phyloP scores from a whole-genome alignment of 2,113 vertebrate genomes.

The Cariama cristata region DNA sequence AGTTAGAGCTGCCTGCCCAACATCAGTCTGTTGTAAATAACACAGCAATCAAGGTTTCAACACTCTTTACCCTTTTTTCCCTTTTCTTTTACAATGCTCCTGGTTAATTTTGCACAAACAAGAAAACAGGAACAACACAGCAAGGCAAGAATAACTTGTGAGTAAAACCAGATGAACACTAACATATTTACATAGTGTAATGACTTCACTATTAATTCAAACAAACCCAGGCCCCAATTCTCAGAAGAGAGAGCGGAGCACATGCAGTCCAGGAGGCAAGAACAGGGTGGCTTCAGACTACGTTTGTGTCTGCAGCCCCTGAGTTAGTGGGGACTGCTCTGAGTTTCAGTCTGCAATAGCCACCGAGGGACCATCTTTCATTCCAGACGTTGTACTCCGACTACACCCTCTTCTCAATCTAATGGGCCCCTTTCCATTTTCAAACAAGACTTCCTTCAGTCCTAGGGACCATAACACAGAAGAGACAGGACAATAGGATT shows the following conservation, averaged over 20 bases:
- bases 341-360: background rate
- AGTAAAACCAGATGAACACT: conserved; percentile 64
- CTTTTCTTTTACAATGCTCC: conserved; percentile 19
- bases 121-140: conserved; percentile 45
- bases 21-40: conserved; percentile 23
- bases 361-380: conserved; percentile 11
- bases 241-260: conserved; percentile 3
- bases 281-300: conserved; percentile 50
- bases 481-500: background rate
- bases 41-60: conserved; percentile 44
- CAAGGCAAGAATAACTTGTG: conserved; percentile 59
- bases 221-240: conserved; percentile 53
- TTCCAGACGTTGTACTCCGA: background rate
- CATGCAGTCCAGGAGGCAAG: conserved; percentile 48
- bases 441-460: background rate
- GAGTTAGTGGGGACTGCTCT: background rate
- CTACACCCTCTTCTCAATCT: background rate
- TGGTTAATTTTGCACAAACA: conserved; percentile 59
- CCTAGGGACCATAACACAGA: background rate
- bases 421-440: background rate
- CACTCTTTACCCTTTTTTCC: background rate
- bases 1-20: background rate
- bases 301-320: background rate
- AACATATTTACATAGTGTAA: conserved; percentile 58
- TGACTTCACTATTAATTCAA: conserved; percentile 63